phyloP scores from a whole-genome alignment of 2,797 vertebrate genomes.

The Siniperca scherzeri region DNA sequence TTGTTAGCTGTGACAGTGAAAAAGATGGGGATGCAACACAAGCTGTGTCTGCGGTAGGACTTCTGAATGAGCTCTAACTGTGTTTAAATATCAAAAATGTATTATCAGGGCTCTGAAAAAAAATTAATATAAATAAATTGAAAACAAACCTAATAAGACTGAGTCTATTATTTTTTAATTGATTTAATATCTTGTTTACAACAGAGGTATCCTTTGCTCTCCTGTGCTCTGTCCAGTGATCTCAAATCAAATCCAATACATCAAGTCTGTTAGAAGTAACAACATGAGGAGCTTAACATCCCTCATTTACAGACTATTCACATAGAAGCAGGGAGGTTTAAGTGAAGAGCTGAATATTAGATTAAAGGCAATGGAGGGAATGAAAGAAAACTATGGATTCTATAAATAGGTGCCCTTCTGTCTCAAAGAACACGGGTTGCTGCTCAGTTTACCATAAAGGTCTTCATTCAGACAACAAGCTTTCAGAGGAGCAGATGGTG shows the following conservation, averaged over 20 bases:
- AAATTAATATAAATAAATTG: neutral
- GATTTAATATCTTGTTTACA: constrained; percentile 7
- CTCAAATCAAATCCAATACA: constrained; percentile 45
- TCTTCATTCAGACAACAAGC: constrained; percentile 63
- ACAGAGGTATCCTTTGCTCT: neutral
- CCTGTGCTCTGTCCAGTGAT: constrained; percentile 4
- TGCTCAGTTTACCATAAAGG: constrained; percentile 57
- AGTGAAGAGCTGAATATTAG: constrained; percentile 60
- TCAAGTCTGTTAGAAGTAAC: constrained; percentile 30
- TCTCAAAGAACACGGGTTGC: constrained; percentile 46
- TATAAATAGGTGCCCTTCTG: constrained; percentile 73
- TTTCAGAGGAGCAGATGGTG: constrained; percentile 70
- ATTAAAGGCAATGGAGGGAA: constrained; percentile 61
- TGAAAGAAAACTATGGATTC: constrained; percentile 60
- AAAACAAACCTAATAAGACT: constrained; percentile 1
- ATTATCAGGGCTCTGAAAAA: neutral
- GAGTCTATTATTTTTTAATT: constrained; percentile 15
- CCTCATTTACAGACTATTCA: constrained; percentile 46
- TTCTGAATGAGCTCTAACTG: constrained; percentile 5
- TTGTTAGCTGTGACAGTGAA: constrained; percentile 16
- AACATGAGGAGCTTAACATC: constrained; percentile 35
- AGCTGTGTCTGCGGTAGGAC: neutral
- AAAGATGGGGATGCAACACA: constrained; percentile 3
- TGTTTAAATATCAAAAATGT: neutral
- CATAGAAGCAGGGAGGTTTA: constrained; percentile 42